Conservation (phyloP, 2,797 vertebrate genomes). For the Microctenopoma stevenorrisi region DNA sequence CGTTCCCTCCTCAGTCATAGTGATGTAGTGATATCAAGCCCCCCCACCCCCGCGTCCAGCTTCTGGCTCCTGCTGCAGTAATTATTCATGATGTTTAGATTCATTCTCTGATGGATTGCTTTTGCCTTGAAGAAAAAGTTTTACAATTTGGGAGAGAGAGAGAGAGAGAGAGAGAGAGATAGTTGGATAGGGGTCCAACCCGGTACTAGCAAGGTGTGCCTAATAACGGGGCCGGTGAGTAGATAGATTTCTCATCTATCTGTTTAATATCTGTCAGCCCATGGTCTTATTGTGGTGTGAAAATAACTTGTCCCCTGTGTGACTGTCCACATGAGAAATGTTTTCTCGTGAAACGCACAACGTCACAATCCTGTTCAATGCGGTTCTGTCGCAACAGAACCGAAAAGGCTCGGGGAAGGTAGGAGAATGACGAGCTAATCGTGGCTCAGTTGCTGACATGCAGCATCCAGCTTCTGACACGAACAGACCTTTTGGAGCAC, state of each 20-base stretch:
- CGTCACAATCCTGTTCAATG: conserved; percentile 7
- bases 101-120: conserved; percentile 17
- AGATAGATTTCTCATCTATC: too few species aligned
- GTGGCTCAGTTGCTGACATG: conserved; percentile 28
- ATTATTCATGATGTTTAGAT: conserved; percentile 50
- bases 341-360: background rate
- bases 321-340: background rate
- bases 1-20: conserved; percentile 47
- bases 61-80: conserved; percentile 7
- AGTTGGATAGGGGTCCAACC: too few species aligned
- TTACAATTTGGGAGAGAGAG: background rate
- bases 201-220: too few species aligned
- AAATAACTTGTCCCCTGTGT: conserved; percentile 2
- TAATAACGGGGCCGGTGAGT: too few species aligned
- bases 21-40: conserved; percentile 38
- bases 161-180: too few species aligned
- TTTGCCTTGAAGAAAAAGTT: conserved; percentile 10
- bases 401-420: background rate
- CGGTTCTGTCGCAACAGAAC: conserved; percentile 2
- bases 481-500: conserved; percentile 47
- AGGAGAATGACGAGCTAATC: conserved; percentile 12
- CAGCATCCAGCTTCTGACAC: conserved; percentile 44
- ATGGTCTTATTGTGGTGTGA: background rate
- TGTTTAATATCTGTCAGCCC: background rate
- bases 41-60: conserved; percentile 9